Conservation (phyloP, 2,113 vertebrate genomes). For the Petrocephalus zakoni region DNA sequence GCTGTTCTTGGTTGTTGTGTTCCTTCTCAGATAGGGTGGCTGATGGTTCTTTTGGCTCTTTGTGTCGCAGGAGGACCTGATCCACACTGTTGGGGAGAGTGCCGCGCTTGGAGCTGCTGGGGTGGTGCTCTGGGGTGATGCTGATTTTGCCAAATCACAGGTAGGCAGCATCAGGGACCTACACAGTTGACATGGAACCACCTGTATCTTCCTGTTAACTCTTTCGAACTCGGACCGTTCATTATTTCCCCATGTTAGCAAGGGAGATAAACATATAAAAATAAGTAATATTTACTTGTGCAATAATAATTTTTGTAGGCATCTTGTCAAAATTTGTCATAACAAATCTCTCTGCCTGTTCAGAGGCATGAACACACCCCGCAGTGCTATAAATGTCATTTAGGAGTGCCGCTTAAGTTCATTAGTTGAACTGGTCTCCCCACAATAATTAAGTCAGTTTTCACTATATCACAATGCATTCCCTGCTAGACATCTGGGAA, state of each 20-base stretch:
- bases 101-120: conserved; percentile 79
- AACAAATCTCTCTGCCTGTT: neutral
- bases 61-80: conserved; percentile 25
- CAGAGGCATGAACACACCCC: neutral
- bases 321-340: neutral
- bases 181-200: neutral
- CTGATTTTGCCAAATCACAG: conserved; percentile 57
- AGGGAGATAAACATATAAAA: neutral
- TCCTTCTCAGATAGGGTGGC: neutral
- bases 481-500: neutral
- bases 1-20: neutral
- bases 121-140: conserved; percentile 87
- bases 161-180: conserved; percentile 7
- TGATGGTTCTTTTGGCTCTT: neutral
- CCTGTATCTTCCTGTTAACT: neutral
- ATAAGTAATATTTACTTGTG: neutral
- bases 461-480: neutral
- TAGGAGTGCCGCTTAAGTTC: neutral
- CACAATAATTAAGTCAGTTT: neutral
- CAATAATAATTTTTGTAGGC: neutral
- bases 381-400: neutral
- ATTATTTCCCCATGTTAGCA: neutral
- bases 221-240: neutral
- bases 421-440: neutral
- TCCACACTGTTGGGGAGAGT: conserved; percentile 32